A percentile compares a stretch with the other conserved stretches of the same genome.
These are phyloP conservation scores for Hypocryptadius cinnamomeus DNA, from an alignment of 2,113 vertebrate genomes.

Conservation along the genomic window DNA sequence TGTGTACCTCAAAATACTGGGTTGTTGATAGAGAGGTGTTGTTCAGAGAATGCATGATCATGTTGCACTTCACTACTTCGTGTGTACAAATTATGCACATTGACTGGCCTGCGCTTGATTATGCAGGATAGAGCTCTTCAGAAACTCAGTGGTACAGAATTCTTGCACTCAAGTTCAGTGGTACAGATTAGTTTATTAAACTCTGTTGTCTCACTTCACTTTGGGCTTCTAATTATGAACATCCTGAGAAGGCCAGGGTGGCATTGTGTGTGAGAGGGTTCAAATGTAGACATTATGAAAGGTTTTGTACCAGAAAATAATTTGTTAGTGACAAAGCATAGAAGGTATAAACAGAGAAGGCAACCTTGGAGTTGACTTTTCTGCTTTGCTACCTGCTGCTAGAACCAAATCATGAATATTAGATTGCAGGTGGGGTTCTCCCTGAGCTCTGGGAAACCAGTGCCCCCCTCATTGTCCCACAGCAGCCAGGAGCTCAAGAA, in stretches of 20 bases:
- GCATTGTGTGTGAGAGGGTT: not conserved
- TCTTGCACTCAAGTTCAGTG: not conserved
- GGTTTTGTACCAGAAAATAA: not conserved
- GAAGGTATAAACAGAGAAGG: not conserved
- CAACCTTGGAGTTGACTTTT: not conserved
- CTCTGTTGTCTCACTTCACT: not conserved
- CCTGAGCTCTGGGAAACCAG: not conserved
- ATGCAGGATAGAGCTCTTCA: not conserved
- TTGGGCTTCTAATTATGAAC: not conserved
- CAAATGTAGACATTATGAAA: not conserved
- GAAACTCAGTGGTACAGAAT: not conserved
- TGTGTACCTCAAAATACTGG: not conserved
- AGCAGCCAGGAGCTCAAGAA: not conserved
- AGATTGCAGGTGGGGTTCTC: rapidly evolving
- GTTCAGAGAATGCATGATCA: not conserved
- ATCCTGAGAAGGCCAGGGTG: not conserved
- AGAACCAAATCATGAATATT: not conserved
- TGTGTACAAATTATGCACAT: not conserved
- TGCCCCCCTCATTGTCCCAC: not conserved
- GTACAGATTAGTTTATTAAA: not conserved
- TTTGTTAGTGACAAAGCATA: not conserved
- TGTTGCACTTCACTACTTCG: not conserved
- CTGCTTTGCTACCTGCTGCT: not conserved
- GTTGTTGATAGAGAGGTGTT: not conserved
- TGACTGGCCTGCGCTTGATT: not conserved